These are phyloP conservation scores for Sitobion miscanthi DNA, from an alignment of 1,140 invertebrate species.

Conservation along the genomic window DNA sequence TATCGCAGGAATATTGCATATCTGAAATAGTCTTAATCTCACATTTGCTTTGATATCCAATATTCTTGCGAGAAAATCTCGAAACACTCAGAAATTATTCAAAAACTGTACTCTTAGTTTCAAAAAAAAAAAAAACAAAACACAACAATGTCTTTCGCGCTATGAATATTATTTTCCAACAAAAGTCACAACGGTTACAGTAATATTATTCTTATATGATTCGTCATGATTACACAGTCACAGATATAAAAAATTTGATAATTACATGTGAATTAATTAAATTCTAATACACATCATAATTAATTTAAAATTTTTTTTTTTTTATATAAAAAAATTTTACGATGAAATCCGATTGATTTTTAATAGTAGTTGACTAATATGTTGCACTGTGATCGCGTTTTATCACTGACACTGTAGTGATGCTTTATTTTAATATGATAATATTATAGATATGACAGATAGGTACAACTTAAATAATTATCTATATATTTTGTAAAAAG, in stretches of 20 bases:
- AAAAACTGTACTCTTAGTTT: background rate
- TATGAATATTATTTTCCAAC: no score
- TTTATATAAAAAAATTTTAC: background rate
- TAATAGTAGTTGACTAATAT: background rate
- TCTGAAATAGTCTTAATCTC: background rate
- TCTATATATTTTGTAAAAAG: background rate
- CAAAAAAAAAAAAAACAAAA: no score
- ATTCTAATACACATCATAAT: background rate
- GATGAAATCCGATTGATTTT: background rate
- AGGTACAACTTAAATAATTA: background rate
- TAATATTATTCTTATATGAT: constrained; percentile 1
- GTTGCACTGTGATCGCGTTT: background rate
- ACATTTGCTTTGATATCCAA: background rate
- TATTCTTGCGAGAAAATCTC: background rate
- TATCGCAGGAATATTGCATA: background rate
- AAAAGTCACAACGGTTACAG: background rate
- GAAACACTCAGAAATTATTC: background rate
- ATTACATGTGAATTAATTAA: background rate
- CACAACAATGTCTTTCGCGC: no score
- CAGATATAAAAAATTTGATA: background rate
- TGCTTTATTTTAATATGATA: background rate
- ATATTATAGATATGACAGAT: background rate
- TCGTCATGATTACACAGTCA: background rate
- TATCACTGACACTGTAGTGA: background rate
- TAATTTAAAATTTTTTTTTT: background rate